Evolutionary conservation across 1,140 invertebrate species (phyloP).

Genomic region (Chrysomallon squamiferum): DNA sequence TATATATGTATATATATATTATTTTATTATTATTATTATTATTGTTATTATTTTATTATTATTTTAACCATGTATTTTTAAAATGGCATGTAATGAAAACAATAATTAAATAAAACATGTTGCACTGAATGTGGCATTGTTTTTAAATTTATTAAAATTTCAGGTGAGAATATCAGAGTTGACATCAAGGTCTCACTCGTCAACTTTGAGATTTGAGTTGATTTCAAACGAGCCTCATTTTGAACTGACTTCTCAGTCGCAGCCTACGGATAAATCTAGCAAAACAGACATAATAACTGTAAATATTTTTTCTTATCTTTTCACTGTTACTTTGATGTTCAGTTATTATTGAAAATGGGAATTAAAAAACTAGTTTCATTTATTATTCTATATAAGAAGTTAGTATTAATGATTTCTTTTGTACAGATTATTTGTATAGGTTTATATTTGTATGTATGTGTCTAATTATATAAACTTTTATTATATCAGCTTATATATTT

Average conservation of each 20-base stretch:
- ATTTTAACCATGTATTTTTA: too few species aligned
- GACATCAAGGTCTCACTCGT: neutral
- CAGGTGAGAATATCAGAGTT: neutral
- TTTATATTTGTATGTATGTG: neutral
- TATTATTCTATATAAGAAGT: neutral
- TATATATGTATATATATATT: too few species aligned
- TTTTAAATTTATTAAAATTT: too few species aligned
- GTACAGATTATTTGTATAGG: neutral
- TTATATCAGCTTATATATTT: too few species aligned
- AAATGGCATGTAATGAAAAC: too few species aligned
- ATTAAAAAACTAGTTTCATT: neutral
- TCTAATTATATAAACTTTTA: neutral
- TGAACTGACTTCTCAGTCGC: neutral
- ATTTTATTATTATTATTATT: too few species aligned
- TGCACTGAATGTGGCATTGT: too few species aligned
- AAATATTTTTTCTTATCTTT: neutral
- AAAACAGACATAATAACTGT: conserved; percentile 2
- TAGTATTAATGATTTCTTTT: neutral
- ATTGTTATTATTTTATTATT: too few species aligned
- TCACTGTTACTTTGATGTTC: neutral
- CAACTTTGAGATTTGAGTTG: neutral
- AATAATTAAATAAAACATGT: too few species aligned
- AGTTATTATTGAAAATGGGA: neutral
- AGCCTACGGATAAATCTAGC: neutral
- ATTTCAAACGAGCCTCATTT: neutral